These are phyloP conservation scores for Paratrypauchen microcephalus DNA, from an alignment of 2,797 vertebrate genomes.

Conservation along the genomic window DNA sequence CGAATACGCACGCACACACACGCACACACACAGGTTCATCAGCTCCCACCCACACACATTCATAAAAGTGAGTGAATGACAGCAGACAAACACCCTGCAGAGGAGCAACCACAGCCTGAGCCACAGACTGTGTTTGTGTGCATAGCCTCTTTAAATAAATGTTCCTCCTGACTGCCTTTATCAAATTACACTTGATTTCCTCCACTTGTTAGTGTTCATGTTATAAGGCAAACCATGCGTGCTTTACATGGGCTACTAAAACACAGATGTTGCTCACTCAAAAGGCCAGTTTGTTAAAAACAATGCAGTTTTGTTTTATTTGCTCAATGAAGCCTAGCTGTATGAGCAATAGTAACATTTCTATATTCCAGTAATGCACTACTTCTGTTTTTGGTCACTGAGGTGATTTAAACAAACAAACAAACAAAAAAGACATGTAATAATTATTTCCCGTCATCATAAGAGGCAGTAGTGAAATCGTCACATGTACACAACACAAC, in stretches of 20 bases:
- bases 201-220: conserved; percentile 6
- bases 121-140: conserved; percentile 25
- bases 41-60: conserved; percentile 75
- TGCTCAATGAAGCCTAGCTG: no score
- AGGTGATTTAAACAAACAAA: neutral
- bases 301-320: no score
- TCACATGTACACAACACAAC: neutral
- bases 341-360: neutral
- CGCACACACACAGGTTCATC: conserved; percentile 62
- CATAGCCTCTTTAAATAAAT: conserved; percentile 14
- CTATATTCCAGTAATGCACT: neutral
- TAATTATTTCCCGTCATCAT: neutral
- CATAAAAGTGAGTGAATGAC: conserved; percentile 76
- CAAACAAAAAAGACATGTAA: no score
- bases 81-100: conserved; percentile 61
- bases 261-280: neutral
- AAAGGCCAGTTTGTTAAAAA: neutral
- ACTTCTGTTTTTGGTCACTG: neutral
- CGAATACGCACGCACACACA: conserved; percentile 63
- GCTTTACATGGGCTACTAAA: neutral
- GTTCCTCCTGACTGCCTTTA: conserved; percentile 2
- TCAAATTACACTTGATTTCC: conserved; percentile 24
- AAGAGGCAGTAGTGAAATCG: neutral
- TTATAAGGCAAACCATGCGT: neutral
- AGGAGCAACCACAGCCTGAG: conserved; percentile 48